These are phyloP conservation scores for Anoplopoma fimbria DNA, from an alignment of 2,113 vertebrate species.

Conservation along the genomic window DNA sequence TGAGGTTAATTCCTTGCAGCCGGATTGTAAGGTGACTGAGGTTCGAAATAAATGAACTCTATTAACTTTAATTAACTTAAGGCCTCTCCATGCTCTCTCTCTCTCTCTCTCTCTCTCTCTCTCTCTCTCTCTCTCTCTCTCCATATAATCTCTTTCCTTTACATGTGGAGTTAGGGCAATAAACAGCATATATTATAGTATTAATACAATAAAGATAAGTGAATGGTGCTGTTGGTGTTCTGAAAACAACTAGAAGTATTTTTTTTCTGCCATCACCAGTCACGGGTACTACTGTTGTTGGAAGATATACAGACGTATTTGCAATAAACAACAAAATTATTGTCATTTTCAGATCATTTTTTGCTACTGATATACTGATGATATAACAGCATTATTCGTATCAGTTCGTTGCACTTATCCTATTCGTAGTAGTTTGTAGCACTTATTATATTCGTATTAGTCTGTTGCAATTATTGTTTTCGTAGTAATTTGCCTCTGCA, in stretches of 20 bases:
- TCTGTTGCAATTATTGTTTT: too few relatives aligned
- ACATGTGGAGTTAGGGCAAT: neutral
- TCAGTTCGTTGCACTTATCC: too few relatives aligned
- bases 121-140: too few relatives aligned
- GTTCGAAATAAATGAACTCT: conserved; percentile 62
- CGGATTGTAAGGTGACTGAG: conserved; percentile 49
- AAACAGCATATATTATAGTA: neutral
- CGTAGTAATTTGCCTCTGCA: too few relatives aligned
- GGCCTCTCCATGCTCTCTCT: neutral
- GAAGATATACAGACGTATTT: too few relatives aligned
- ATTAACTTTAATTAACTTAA: conserved; percentile 66
- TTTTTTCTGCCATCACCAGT: neutral
- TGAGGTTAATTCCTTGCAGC: conserved; percentile 62
- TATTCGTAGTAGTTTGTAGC: too few relatives aligned
- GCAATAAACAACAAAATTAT: too few relatives aligned
- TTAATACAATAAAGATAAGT: neutral
- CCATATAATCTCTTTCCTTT: neutral
- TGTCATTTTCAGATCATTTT: neutral
- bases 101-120: neutral
- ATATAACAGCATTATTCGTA: too few relatives aligned
- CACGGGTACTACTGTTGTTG: too few relatives aligned
- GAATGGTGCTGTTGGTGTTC: neutral
- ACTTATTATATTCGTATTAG: too few relatives aligned
- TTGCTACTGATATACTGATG: neutral
- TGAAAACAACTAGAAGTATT: neutral